A percentile compares a stretch with the other conserved stretches of the same genome.
These are phyloP conservation scores for Micropoecilia bifurca DNA, from an alignment of 2,797 vertebrate species.

Conservation along the genomic window DNA sequence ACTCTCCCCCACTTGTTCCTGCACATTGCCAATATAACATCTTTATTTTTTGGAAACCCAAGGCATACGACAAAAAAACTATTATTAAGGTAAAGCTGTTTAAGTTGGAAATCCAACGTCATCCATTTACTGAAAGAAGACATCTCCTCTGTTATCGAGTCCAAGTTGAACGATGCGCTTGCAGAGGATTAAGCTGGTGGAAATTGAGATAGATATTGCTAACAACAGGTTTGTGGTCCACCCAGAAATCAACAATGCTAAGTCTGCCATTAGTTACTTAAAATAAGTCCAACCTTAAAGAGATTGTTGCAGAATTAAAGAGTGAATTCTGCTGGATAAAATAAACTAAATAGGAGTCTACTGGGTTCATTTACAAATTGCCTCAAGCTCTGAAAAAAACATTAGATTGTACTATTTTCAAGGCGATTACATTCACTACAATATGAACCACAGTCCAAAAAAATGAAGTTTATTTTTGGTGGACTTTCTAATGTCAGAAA, in stretches of 20 bases:
- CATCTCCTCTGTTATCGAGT: not conserved
- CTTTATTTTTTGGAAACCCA: not conserved
- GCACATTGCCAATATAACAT: not conserved
- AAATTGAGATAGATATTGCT: not conserved
- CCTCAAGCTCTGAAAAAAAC: not conserved
- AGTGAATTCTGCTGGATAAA: not conserved
- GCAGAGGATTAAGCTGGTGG: not conserved
- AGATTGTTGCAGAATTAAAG: not conserved
- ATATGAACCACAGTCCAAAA: not conserved
- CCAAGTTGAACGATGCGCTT: not conserved
- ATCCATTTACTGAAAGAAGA: too few species aligned
- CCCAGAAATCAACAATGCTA: not conserved
- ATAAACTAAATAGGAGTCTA: not conserved
- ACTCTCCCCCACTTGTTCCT: not conserved
- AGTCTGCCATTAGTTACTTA: not conserved
- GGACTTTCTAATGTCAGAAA: not conserved
- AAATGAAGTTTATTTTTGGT: not conserved
- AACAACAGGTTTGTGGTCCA: not conserved
- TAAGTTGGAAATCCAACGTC: not conserved
- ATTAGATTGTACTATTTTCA: not conserved
- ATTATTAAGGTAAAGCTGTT: not conserved
- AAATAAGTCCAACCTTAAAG: not conserved
- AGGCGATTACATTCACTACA: not conserved
- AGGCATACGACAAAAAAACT: not conserved
- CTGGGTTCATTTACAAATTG: not conserved